These are phyloP conservation scores for Cervus canadensis DNA, from an alignment of 2,113 vertebrate genomes.

Conservation along the genomic window DNA sequence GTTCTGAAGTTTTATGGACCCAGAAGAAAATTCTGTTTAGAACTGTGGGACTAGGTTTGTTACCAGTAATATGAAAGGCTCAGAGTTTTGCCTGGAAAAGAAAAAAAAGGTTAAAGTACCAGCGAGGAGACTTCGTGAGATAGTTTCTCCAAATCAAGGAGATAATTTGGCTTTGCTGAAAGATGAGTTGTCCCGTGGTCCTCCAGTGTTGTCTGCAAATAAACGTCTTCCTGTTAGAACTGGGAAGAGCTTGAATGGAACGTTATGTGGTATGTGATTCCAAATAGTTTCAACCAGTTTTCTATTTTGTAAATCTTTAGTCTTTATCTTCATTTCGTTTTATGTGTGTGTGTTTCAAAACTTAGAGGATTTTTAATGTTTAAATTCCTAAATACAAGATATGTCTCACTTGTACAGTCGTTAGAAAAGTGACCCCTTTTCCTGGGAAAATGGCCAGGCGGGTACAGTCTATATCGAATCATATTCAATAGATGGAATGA, in stretches of 20 bases:
- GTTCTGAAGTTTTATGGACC: background rate
- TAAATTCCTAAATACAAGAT: background rate
- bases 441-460: background rate
- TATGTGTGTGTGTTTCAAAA: background rate
- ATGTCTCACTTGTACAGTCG: background rate
- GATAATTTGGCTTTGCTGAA: background rate
- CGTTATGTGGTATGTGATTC: constrained; percentile 63
- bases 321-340: background rate
- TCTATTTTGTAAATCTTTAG: background rate
- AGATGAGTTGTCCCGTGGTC: background rate
- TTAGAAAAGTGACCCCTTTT: constrained; percentile 5
- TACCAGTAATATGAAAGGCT: constrained; percentile 39
- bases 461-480: background rate
- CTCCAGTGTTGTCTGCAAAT: constrained; percentile 52
- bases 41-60: constrained; percentile 1
- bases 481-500: background rate
- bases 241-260: background rate
- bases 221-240: constrained; percentile 9
- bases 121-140: constrained; percentile 72
- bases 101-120: constrained; percentile 58
- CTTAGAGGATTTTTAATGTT: background rate
- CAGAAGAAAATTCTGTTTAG: background rate
- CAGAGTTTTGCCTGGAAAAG: constrained; percentile 35
- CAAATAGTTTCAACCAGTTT: background rate
- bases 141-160: constrained; percentile 19